A percentile compares a stretch with the other conserved stretches of the same genome.
Evolutionary conservation across 2,888 invertebrate genomes (phyloP).

Genomic region (Dynastes maya): DNA sequence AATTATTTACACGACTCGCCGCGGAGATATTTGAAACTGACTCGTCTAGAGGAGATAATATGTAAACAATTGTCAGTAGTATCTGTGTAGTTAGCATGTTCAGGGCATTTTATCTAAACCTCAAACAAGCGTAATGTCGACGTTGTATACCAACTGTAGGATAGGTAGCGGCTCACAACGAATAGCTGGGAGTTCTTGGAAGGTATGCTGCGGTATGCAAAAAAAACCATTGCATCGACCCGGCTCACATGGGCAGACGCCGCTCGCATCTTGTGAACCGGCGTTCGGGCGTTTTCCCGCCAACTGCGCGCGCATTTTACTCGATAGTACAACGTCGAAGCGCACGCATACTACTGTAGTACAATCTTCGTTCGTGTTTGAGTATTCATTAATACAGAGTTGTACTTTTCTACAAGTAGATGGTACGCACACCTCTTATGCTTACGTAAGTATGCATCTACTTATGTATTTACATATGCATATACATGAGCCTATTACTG

Average conservation of each 20-base stretch:
- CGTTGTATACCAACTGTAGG: neutral
- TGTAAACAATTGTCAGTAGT: slow-evolving; percentile 19
- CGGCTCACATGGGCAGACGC: slow-evolving; percentile 40
- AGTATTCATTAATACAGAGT: slow-evolving; percentile 6
- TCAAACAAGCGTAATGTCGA: slow-evolving; percentile 31
- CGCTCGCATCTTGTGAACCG: slow-evolving; percentile 31
- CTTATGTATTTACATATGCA: too few relatives aligned
- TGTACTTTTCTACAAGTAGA: slow-evolving; percentile 8
- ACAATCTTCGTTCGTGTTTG: slow-evolving; percentile 10
- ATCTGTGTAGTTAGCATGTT: slow-evolving; percentile 22
- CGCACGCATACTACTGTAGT: slow-evolving; percentile 41
- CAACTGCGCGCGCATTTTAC: slow-evolving; percentile 49
- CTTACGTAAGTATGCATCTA: too few relatives aligned
- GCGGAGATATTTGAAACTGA: neutral
- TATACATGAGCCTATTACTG: neutral
- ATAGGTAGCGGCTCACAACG: slow-evolving; percentile 24
- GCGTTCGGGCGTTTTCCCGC: slow-evolving; percentile 45
- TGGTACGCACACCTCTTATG: neutral
- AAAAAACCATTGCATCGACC: slow-evolving; percentile 31
- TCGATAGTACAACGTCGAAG: slow-evolving; percentile 26
- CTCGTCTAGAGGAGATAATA: slow-evolving; percentile 9
- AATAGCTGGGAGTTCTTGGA: slow-evolving; percentile 42
- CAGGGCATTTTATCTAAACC: slow-evolving; percentile 18
- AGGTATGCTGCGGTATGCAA: slow-evolving; percentile 46
- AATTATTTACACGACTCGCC: neutral